These are phyloP conservation scores for Lepidocyrtinus sp. DNA, from an alignment of 2,888 invertebrate species.

Conservation along the genomic window DNA sequence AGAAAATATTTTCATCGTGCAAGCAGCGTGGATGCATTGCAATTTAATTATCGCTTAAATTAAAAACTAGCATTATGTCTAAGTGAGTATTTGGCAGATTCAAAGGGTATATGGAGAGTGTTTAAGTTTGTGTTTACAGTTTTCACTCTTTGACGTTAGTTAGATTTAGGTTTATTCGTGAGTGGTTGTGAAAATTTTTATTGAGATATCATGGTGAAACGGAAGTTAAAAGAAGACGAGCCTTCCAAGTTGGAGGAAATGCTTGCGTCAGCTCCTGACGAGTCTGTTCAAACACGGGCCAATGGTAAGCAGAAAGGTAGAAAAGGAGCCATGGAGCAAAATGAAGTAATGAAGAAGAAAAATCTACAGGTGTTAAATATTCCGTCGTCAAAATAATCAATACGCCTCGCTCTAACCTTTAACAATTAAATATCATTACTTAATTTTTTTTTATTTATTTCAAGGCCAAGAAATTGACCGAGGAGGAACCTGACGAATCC, in stretches of 20 bases:
- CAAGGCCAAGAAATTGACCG: slow-evolving; percentile 50
- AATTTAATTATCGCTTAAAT: no score
- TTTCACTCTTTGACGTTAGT: no score
- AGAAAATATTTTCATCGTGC: no score
- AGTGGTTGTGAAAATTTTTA: background rate
- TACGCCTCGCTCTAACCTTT: slow-evolving; percentile 44
- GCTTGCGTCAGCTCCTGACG: no score
- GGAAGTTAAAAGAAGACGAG: slow-evolving; percentile 19
- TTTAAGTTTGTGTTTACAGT: background rate
- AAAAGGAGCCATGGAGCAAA: background rate
- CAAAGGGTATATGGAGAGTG: no score
- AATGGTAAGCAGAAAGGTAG: background rate
- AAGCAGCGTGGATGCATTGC: no score
- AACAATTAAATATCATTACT: slow-evolving; percentile 47
- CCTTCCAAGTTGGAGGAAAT: background rate
- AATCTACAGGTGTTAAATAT: slow-evolving; percentile 32
- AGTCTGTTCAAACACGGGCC: background rate
- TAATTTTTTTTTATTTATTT: slow-evolving; percentile 58
- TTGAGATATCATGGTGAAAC: slow-evolving; percentile 25
- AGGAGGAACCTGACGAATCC: slow-evolving; percentile 71
- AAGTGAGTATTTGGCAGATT: no score
- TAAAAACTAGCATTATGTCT: no score
- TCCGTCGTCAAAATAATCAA: slow-evolving; percentile 34
- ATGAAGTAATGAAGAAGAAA: background rate
- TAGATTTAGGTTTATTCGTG: background rate